Percentiles rank a stretch among this genome's conserved stretches.
Conservation (phyloP, 2,888 invertebrate genomes). For the Electrophaes corylata region DNA sequence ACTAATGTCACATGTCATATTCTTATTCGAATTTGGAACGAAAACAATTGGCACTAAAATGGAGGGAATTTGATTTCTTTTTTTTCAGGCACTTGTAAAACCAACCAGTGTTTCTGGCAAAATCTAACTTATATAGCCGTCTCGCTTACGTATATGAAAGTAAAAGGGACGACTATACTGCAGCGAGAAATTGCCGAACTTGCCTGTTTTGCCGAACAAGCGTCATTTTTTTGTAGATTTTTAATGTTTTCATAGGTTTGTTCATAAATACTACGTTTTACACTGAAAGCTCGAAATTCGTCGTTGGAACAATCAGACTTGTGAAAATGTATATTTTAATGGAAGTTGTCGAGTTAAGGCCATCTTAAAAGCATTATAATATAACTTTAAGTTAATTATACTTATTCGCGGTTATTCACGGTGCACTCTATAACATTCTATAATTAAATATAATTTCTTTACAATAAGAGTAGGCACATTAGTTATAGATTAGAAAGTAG, state of each 20-base stretch:
- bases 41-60: slow-evolving; percentile 75
- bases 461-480: slow-evolving; percentile 1
- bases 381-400: neutral
- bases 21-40: slow-evolving; percentile 60
- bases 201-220: neutral
- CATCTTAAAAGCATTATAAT: neutral
- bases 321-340: neutral
- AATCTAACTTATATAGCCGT: neutral
- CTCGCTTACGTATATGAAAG: no score
- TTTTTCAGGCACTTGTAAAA: neutral
- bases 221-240: slow-evolving; percentile 15
- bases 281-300: slow-evolving; percentile 28
- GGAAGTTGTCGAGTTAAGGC: slow-evolving; percentile 7
- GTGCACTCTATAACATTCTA: neutral
- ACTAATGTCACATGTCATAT: slow-evolving; percentile 34
- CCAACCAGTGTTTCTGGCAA: neutral
- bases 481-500: neutral
- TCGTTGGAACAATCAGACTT: slow-evolving; percentile 28
- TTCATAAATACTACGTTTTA: slow-evolving; percentile 26
- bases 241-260: neutral
- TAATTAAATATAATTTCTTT: neutral
- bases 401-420: neutral
- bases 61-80: slow-evolving; percentile 62
- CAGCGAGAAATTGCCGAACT: neutral
- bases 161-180: neutral